phyloP scores from a whole-genome alignment of 2,113 vertebrate genomes.

The Eclectus roratus region DNA sequence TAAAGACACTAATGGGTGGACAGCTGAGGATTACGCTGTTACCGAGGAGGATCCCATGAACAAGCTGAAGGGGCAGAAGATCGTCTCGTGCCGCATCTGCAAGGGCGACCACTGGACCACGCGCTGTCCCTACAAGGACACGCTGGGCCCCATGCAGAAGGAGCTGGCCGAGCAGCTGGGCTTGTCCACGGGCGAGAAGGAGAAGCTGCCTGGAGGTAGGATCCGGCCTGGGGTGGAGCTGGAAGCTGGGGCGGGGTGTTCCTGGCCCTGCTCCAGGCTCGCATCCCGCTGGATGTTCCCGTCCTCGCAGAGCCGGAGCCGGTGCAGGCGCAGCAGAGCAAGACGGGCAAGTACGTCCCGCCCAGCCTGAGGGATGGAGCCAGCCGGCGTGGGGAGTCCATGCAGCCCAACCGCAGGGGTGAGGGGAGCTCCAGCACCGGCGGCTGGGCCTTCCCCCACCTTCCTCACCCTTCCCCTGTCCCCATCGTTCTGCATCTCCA shows the following conservation, averaged over 20 bases:
- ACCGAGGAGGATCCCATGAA: constrained; percentile 98
- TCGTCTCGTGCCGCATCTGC: constrained; percentile 95
- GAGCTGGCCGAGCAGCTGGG: constrained; percentile 94
- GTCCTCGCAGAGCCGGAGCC: constrained; percentile 81
- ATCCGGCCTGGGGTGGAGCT: background rate
- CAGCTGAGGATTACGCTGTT: too few relatives aligned
- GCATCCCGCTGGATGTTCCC: background rate
- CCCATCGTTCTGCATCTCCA: too few relatives aligned
- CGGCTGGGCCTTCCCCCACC: too few relatives aligned
- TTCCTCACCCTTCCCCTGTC: too few relatives aligned
- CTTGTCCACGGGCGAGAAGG: constrained; percentile 89
- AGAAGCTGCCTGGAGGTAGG: constrained; percentile 82
- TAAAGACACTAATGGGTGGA: too few relatives aligned
- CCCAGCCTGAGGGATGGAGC: constrained; percentile 89
- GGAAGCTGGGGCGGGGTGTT: too few relatives aligned
- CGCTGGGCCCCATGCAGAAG: constrained; percentile 96
- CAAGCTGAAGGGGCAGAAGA: constrained; percentile 97
- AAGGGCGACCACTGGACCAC: constrained; percentile 99
- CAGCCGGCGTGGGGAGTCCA: constrained; percentile 89
- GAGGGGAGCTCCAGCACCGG: background rate
- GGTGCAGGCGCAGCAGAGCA: constrained; percentile 84
- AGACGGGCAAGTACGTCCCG: constrained; percentile 93
- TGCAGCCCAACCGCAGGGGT: constrained; percentile 96
- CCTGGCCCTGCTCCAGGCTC: background rate
- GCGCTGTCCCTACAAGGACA: constrained; percentile 96